Conservation (phyloP, 2,113 vertebrate species). For the Neotragus pygmaeus region DNA sequence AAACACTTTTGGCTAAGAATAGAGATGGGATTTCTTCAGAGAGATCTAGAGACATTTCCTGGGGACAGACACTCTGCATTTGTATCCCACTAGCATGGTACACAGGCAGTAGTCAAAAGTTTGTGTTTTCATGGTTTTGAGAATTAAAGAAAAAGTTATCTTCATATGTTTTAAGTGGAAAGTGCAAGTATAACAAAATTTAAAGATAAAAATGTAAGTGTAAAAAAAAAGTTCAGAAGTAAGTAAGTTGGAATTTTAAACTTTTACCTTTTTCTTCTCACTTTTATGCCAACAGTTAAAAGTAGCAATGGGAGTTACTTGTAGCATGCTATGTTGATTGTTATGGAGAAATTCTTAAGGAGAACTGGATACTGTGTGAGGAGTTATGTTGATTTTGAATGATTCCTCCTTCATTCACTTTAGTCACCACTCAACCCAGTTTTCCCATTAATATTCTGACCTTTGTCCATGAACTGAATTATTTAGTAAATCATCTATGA, state of each 20-base stretch:
- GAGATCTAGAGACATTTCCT: neutral
- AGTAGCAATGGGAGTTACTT: neutral
- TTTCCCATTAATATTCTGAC: neutral
- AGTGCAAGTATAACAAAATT: neutral
- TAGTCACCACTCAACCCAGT: neutral
- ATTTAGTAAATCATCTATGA: neutral
- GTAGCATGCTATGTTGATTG: neutral
- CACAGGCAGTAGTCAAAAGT: neutral
- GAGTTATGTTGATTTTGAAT: neutral
- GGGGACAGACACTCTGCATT: rapidly evolving
- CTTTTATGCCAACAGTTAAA: neutral
- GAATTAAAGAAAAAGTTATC: neutral
- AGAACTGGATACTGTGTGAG: neutral
- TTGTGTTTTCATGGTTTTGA: neutral
- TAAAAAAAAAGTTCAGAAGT: neutral
- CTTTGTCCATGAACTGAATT: neutral
- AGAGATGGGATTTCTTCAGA: neutral
- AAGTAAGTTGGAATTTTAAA: neutral
- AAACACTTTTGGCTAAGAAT: neutral
- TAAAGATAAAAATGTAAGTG: neutral
- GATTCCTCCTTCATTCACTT: neutral
- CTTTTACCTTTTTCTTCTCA: neutral
- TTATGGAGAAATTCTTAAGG: neutral
- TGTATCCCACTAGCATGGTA: neutral
- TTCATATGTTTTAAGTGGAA: neutral